Evolutionary conservation across 2,797 vertebrate genomes (phyloP), one percentile per base, ranked within the genome.

Genomic region (Erpetoichthys calabaricus): DNA sequence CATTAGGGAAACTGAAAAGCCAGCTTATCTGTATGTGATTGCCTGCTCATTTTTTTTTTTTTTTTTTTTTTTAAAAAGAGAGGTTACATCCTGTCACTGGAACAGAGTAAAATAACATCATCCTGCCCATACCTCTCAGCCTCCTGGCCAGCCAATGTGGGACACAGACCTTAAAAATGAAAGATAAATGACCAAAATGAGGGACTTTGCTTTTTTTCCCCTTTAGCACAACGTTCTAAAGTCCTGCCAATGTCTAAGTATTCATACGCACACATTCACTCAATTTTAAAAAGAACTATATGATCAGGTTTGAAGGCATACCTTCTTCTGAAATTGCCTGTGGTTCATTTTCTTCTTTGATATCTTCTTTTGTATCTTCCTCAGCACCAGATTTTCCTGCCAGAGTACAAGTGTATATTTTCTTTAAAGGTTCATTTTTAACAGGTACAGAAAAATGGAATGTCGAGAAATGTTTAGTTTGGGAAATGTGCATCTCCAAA

Each of bases 341-440:
- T 4, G 87, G 82, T 69, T 93, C 92, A 74, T 88, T 65, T 59
- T 98, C 94, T 73, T 95, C 90, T 76, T 89, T 91, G 71, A 91
- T 78, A 66, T 96, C 93, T 49, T 95, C 92, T 64, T 91, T 95
- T 57, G 75, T 64, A 42, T 96, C 92, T 59, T 97, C 92, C 69
- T 94, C 92, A 1, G 86, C 82, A 65, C 76, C 77, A 60, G 91
- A 81, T 80, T 96, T 97, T 63, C 92, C 93, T 98, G 60, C 25
- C 54, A 59, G 8, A 57, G 8, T 7, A 60, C 4, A 51, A 60
- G 6, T 46, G 4, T 6, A 53, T 42, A 60, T 7, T 8, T 60
- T 47, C 45, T 4, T 44, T 56, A 4, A 54, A 25, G 25, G 25
- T 25, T 25, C 25, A 2, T 25, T 25, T 25, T 25, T 25, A 25